A percentile compares a stretch with the other conserved stretches of the same genome.
Evolutionary conservation across 2,797 vertebrate species (phyloP).

Genomic region (Luscinia megarhynchos): DNA sequence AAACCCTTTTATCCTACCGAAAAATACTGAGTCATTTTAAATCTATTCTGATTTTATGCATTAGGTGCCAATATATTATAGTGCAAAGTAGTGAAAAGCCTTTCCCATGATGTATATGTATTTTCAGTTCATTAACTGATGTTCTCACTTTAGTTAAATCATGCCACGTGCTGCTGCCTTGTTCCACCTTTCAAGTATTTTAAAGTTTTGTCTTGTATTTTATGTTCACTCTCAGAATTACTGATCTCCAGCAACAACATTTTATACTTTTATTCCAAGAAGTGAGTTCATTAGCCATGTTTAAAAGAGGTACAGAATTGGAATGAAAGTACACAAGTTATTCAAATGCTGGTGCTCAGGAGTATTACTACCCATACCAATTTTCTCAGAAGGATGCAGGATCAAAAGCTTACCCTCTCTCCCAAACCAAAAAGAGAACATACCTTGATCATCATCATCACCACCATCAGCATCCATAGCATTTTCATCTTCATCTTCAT

Average conservation of each 20-base stretch:
- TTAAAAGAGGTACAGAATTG: background rate
- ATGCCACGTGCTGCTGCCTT: background rate
- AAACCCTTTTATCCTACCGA: background rate
- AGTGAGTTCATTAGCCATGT: background rate
- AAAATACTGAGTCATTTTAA: background rate
- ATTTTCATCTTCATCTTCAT: constrained; percentile 98
- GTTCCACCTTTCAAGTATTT: background rate
- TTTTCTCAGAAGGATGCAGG: background rate
- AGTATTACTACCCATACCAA: background rate
- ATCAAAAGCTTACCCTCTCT: background rate
- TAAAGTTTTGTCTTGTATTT: background rate
- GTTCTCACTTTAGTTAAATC: background rate
- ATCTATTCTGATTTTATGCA: background rate
- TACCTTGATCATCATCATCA: constrained; percentile 99
- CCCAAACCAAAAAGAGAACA: background rate
- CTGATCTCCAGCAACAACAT: background rate
- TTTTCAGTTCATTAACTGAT: background rate
- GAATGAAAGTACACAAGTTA: background rate
- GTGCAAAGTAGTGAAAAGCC: background rate
- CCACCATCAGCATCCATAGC: constrained; percentile 97
- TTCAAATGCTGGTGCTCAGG: background rate
- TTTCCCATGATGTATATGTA: background rate
- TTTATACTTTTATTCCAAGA: background rate
- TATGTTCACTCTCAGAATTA: background rate
- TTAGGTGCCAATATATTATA: background rate